Base-by-base conservation (phyloP, 53 echinoderm and acorn worm genomes). In the Astropecten irregularis region DNA sequence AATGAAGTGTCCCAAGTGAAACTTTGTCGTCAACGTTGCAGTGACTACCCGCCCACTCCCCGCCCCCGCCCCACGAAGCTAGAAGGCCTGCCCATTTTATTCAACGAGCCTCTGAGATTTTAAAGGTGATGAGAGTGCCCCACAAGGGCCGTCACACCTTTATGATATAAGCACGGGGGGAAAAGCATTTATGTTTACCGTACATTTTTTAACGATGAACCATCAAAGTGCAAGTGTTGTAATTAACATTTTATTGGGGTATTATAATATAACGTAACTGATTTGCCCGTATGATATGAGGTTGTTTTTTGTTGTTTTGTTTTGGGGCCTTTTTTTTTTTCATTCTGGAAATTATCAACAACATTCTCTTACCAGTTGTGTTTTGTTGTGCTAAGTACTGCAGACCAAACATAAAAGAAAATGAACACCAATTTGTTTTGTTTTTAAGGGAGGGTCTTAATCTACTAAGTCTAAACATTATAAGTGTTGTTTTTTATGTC, bases 161-260 rank as follows among this genome's bases (percentile, higher is more conserved):
- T 65, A 65, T 34, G 65, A 38, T 65, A 14, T 3, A 21, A 8
- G 14, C 8, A 46, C 8, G 14, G 14, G 14, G 14, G 8, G 14
- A 46, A 46, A 46, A 46, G 14, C 47, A 46, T 14, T 79, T 61
- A 60, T 56, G 62, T 79, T 79, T n/a, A 57, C 47, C 26, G 23
- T 71, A 50, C 32, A 29, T 71, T 49, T 51, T 38, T 40, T 57
- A 22, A 37, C 38, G 61, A 79, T 30, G 49, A 62, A 48, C 60
- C 79, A 27, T 77, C 25, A 23, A 58, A 62, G 79, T 79, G 79
- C 79, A 79, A 79, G 42, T 28, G 44, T 62, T 68, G 28, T 68
- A 68, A 68, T 44, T 22, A 59, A 44, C 46, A 5, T 68, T 68
- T 44, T 26, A 68, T n/a, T n/a, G 68, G 68, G 46, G 42, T 44